Percentiles rank a stretch among this genome's conserved stretches.
These are phyloP conservation scores for Cyprinella venusta DNA, from an alignment of 2,797 vertebrate genomes.

Conservation along the genomic window DNA sequence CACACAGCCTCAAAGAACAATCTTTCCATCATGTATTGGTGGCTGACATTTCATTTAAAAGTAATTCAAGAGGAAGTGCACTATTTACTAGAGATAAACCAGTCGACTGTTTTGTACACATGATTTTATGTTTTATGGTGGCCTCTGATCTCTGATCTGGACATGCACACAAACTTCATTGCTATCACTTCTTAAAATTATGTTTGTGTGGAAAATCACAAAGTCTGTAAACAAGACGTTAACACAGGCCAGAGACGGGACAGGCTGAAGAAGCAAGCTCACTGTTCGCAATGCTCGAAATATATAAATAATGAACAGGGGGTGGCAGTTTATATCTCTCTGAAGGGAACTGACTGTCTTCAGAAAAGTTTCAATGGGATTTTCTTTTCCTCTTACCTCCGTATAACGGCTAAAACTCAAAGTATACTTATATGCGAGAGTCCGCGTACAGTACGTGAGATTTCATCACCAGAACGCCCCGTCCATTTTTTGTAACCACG, in stretches of 20 bases:
- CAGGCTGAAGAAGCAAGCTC: neutral
- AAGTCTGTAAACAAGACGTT: neutral
- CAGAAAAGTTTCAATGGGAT: too few species aligned
- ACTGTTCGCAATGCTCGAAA: too few species aligned
- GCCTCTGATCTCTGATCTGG: neutral
- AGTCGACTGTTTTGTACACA: neutral
- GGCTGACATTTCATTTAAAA: neutral
- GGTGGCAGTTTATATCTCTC: too few species aligned
- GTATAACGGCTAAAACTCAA: too few species aligned
- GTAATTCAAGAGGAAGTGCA: neutral
- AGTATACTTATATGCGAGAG: too few species aligned
- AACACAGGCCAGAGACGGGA: neutral
- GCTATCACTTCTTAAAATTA: neutral
- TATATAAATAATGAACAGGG: too few species aligned
- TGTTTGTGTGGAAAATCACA: neutral
- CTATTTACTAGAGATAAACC: neutral
- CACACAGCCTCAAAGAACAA: neutral
- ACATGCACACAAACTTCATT: neutral
- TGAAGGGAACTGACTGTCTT: too few species aligned
- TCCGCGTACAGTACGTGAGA: too few species aligned
- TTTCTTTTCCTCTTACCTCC: too few species aligned
- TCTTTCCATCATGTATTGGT: neutral
- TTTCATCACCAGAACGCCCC: too few species aligned
- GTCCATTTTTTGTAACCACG: too few species aligned
- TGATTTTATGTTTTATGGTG: neutral